A percentile compares a stretch with the other conserved stretches of the same genome.
Evolutionary conservation across 2,113 vertebrate species (phyloP).

Genomic region (Pelvicachromis taeniatus): DNA sequence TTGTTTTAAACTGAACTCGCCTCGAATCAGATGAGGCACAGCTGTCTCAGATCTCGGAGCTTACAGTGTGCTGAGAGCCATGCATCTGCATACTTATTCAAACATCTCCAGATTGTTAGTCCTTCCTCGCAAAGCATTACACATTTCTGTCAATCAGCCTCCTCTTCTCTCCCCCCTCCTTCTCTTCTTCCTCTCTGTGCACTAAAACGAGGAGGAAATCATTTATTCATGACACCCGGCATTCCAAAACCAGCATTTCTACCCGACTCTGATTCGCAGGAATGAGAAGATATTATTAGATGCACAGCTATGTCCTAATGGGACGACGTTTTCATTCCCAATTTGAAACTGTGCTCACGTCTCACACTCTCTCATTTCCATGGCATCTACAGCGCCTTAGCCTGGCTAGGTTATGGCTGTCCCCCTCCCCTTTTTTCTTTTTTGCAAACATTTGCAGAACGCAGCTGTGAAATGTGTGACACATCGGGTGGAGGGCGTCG

Average conservation of each 20-base stretch:
- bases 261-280: conserved; percentile 42
- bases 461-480: conserved; percentile 18
- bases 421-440: not conserved
- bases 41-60: conserved; percentile 11
- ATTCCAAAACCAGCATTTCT: conserved; percentile 52
- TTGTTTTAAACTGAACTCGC: not conserved
- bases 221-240: conserved; percentile 67
- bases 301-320: conserved; percentile 36
- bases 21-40: not conserved
- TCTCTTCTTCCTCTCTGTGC: conserved; percentile 13
- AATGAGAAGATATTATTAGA: conserved; percentile 64
- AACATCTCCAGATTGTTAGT: conserved; percentile 18
- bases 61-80: conserved; percentile 15
- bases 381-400: not conserved
- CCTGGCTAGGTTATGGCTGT: not conserved
- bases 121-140: conserved; percentile 17
- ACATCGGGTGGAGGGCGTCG: not conserved
- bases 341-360: not conserved
- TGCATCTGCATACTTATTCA: conserved; percentile 49
- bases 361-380: conserved; percentile 14
- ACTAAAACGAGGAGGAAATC: conserved; percentile 53
- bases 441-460: conserved; percentile 39
- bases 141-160: conserved; percentile 57
- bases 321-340: conserved; percentile 38
- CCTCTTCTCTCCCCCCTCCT: not conserved